Conservation (phyloP, 2,113 vertebrate genomes). For the Epinephelus lanceolatus region DNA sequence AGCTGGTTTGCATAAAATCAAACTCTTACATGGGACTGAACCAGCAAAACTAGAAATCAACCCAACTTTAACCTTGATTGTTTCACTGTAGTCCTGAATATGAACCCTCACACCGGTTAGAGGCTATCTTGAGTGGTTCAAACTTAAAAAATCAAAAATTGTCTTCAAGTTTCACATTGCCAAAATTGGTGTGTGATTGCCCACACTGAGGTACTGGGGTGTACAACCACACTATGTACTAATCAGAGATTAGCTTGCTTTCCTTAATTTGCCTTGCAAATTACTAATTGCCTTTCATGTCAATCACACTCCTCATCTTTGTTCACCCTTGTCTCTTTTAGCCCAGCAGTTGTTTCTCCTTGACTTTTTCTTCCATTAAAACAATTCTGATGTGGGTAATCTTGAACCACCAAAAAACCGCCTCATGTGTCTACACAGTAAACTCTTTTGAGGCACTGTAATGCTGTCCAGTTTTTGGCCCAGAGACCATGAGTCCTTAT, state of each 20-base stretch:
- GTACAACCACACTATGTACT: too few relatives aligned
- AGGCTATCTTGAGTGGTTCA: neutral
- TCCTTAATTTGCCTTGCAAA: too few relatives aligned
- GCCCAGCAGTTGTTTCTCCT: neutral
- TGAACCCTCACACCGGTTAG: neutral
- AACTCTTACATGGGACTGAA: too few relatives aligned
- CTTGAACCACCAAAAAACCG: neutral
- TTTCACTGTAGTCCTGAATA: neutral
- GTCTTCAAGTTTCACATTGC: too few relatives aligned
- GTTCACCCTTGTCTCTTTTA: neutral
- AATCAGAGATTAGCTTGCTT: too few relatives aligned
- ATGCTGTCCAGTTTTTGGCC: neutral
- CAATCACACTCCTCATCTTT: neutral
- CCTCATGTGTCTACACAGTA: neutral
- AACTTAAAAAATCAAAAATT: neutral
- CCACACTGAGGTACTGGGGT: too few relatives aligned
- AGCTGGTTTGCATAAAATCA: too few relatives aligned
- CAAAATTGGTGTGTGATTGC: too few relatives aligned
- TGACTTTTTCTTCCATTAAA: constrained; percentile 10
- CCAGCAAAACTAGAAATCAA: too few relatives aligned
- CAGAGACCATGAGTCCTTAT: neutral
- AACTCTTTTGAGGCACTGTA: neutral
- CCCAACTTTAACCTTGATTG: too few relatives aligned
- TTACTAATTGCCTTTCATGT: too few relatives aligned
- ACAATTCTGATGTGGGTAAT: neutral